Conservation (phyloP, 2,888 invertebrate genomes). For the Onchidella celtica region DNA sequence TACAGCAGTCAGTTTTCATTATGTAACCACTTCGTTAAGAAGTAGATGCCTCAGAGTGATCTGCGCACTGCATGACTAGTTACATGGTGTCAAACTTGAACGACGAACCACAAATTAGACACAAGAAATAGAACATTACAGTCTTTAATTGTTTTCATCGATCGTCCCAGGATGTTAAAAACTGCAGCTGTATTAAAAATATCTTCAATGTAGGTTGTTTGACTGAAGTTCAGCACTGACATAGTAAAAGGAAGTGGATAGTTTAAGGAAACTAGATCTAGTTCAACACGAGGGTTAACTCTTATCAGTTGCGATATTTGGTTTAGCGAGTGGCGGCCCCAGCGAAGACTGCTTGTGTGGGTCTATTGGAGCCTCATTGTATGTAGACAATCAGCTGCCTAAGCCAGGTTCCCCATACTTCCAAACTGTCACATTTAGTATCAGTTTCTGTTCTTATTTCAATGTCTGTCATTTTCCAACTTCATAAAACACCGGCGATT, state of each 20-base stretch:
- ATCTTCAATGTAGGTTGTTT: no score
- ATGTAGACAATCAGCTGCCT: not conserved
- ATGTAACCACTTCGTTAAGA: not conserved
- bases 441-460: no score
- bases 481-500: no score
- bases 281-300: not conserved
- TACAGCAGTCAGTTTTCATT: not conserved
- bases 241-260: not conserved
- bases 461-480: no score
- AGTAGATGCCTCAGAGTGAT: not conserved
- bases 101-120: no score
- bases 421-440: not conserved
- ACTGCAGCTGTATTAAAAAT: no score
- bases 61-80: no score
- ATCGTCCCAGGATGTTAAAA: no score
- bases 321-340: not conserved
- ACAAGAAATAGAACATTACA: no score
- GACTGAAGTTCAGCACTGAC: no score
- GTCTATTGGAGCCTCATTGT: not conserved
- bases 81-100: no score
- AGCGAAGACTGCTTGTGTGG: not conserved
- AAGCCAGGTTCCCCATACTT: not conserved
- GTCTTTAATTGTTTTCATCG: no score
- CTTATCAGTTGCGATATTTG: slow-evolving; percentile 16
- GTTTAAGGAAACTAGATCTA: not conserved